These are phyloP conservation scores for Coranthus polyacanthus DNA, from an alignment of 2,797 vertebrate species.

Conservation along the genomic window DNA sequence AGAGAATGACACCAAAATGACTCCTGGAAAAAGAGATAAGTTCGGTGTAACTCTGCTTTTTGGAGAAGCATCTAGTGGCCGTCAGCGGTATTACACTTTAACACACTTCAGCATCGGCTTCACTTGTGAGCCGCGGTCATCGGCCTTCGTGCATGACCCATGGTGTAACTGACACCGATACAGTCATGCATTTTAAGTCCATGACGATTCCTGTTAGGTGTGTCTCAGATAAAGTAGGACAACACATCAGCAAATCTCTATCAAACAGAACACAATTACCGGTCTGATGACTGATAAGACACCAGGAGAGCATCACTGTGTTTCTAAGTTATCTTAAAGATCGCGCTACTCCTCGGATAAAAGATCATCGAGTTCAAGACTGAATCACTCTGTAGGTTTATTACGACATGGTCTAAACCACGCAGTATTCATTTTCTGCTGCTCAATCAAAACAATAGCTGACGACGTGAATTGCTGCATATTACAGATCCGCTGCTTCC, in stretches of 20 bases:
- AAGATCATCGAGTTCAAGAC: neutral
- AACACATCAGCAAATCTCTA: constrained; percentile 12
- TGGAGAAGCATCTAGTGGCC: no score
- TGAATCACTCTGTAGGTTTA: neutral
- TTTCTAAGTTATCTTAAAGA: constrained; percentile 11
- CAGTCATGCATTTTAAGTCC: neutral
- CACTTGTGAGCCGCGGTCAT: no score
- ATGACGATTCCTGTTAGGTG: neutral
- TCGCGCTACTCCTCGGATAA: constrained; percentile 17
- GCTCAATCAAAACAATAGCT: no score
- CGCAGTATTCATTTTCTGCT: neutral
- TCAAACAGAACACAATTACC: neutral
- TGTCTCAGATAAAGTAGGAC: neutral
- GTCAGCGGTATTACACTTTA: neutral
- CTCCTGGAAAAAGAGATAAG: no score
- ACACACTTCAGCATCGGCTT: no score
- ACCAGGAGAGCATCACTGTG: neutral
- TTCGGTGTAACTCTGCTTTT: no score
- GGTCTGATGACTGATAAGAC: constrained; percentile 16
- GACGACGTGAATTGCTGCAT: no score
- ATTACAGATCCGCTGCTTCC: no score
- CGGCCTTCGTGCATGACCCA: no score
- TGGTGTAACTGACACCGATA: neutral
- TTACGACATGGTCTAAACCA: neutral
- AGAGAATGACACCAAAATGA: no score